Base-by-base conservation (phyloP, 2,888 invertebrate genomes). In the Thumatha senex region DNA sequence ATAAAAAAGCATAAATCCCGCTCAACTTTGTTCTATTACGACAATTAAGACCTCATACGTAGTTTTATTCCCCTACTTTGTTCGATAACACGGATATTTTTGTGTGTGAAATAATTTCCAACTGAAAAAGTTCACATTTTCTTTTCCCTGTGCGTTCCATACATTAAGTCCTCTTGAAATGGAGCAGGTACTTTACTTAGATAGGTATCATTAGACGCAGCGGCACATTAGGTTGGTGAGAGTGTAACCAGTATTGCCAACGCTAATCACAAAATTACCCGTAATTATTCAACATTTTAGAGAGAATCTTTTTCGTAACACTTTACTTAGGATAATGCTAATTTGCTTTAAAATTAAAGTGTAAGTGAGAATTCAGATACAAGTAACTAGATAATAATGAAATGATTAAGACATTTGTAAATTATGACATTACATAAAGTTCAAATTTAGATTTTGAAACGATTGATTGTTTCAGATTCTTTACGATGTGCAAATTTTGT, bases 201-300 rank as follows among this genome's bases (percentile, higher is more conserved):
- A 67, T 67, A 61, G 63, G 54, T n/a, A 49, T 48, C 68, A 66
- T 67, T 67, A 67, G 55, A 56, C 15, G 46, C 56, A 53, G 52
- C 62, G 57, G 55, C 44, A 58, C 58, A 5, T 54, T 61, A 53
- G 61, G 67, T 56, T 61, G 67, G 67, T 24, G 18, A 24, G 18
- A 24, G 18, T 66, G 61, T 67, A 64, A 56, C 56, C 61, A 55
- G 52, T 64, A 63, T 47, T 46, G 46, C 51, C 49, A 49, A 50
- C 57, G 64, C 66, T 66, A 66, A 66, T 66, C 66, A 67, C 59
- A 59, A 66, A 57, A 66, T 67, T 66, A 56, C 61, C 59, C 45
- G 59, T 61, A 67, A 67, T 66, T 66, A 66, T 63, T 66, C 65
- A 63, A 41, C 54, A 45, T 48, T 63, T 54, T 61, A 48, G 60